Evolutionary conservation across 2,797 vertebrate genomes (phyloP).

Genomic region (Mycteria americana): DNA sequence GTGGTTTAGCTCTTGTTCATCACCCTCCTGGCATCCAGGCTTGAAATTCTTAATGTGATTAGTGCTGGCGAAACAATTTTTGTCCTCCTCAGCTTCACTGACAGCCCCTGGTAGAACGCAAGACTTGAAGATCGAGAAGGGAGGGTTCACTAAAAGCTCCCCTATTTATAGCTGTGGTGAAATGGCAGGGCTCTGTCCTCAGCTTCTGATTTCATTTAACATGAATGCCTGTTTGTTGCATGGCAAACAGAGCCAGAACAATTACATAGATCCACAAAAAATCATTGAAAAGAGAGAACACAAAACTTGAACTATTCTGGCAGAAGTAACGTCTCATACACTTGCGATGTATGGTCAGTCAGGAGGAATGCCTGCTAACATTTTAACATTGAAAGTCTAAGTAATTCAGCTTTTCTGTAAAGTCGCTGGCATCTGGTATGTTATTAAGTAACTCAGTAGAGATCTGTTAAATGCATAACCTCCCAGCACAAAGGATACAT

Average conservation of each 20-base stretch:
- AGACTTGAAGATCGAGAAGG: background rate
- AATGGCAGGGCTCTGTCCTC: background rate
- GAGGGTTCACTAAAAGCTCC: background rate
- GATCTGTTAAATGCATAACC: background rate
- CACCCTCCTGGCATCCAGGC: constrained; percentile 4
- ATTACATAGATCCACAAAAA: background rate
- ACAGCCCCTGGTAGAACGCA: background rate
- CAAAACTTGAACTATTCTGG: background rate
- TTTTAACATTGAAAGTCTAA: background rate
- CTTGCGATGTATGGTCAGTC: background rate
- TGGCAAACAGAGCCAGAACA: background rate
- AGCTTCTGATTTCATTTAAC: background rate
- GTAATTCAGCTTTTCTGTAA: background rate
- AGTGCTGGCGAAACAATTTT: background rate
- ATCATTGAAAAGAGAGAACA: background rate
- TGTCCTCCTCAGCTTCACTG: background rate
- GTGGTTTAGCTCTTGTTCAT: constrained; percentile 37
- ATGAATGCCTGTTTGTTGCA: background rate
- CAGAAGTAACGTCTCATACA: background rate
- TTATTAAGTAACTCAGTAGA: constrained; percentile 9
- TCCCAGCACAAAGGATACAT: background rate
- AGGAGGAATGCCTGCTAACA: background rate
- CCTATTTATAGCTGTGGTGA: background rate
- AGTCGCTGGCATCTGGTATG: background rate
- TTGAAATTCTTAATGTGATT: constrained; percentile 31